Base-by-base conservation (phyloP, 2,888 invertebrate genomes). In the Arrhopalites spinosus region DNA sequence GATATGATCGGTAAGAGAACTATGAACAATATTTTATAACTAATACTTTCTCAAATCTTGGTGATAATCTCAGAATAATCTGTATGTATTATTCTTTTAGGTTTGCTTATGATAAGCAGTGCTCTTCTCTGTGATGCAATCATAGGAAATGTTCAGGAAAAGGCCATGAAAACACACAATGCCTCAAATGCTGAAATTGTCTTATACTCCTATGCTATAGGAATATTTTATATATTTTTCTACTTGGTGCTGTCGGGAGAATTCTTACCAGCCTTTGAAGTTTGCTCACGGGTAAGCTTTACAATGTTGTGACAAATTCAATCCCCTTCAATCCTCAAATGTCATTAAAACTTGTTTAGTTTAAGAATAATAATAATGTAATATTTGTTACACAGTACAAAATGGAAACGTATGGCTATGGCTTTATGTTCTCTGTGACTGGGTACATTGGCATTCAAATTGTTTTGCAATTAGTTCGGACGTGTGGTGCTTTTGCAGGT, bases 71-170 rank as follows among this genome's bases (percentile, higher is more conserved):
- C 3, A 7, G 36, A 36, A 20, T 53, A n/a, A 15, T 36, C 8
- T 66, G 20, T 43, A 36, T n/a, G 8, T 53, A 1, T 53, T n/a
- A 20, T 53, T n/a, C 20, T 53, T 53, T 53, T 72, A 87, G 88
- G 88, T 78, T 85, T 88, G 20, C 73, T 86, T 13, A 84, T 88
- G 82, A 87, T 89, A 13, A 81, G 81, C 78, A 74, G 92, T 83
- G 98, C 98, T 0, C 86, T 98, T 70, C 86, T 96, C 2, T 97
- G 96, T 84, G 98, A 98, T 86, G 98, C 98, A 0, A 89, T 93
- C 13, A 97, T 98, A 80, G 98, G 98, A 25, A 98, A 98, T 87
- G 93, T 97, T 0, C 98, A 98, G 86, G 98, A 98, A 85, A 96
- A 96, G 85, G 91, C 92, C 0, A 95, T 98, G 93, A 93, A 93